phyloP scores from a whole-genome alignment of 92 coral and sea anemone species.

The Montipora capitata region DNA sequence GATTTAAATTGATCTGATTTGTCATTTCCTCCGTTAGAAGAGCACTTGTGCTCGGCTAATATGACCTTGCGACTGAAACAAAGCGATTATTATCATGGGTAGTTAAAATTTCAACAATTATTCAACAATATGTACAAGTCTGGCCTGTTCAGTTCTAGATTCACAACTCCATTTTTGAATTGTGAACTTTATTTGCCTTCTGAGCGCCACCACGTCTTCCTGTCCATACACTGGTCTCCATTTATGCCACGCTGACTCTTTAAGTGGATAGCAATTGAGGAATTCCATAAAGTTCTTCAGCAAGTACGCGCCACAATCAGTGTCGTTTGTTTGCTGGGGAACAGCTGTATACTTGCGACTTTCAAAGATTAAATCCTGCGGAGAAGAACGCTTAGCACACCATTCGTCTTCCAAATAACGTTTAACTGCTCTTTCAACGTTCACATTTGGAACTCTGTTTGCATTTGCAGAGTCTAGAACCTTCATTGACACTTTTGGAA shows the following conservation, averaged over 20 bases:
- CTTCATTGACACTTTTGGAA: neutral
- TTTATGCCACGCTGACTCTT: neutral
- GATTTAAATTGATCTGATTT: too few relatives aligned
- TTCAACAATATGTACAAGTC: too few relatives aligned
- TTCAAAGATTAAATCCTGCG: neutral
- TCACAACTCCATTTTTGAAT: neutral
- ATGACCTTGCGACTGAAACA: neutral
- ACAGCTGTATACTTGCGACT: neutral
- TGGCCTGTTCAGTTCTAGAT: constrained; percentile 10
- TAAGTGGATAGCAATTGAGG: neutral
- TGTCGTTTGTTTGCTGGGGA: constrained; percentile 13
- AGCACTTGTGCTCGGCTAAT: neutral
- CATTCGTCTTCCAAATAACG: constrained; percentile 7
- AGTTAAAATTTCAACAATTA: neutral
- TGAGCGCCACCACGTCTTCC: constrained; percentile 2
- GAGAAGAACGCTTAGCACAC: neutral
- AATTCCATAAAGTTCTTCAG: neutral
- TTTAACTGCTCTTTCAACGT: neutral
- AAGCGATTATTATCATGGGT: neutral
- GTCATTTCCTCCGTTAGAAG: constrained; percentile 4
- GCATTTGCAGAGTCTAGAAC: constrained; percentile 4
- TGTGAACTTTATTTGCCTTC: neutral
- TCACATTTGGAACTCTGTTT: neutral
- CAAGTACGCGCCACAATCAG: constrained; percentile 1
- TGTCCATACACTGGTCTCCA: constrained; percentile 9